Evolutionary conservation across 2,888 invertebrate genomes (phyloP).

Genomic region (Drosophila sordidula): DNA sequence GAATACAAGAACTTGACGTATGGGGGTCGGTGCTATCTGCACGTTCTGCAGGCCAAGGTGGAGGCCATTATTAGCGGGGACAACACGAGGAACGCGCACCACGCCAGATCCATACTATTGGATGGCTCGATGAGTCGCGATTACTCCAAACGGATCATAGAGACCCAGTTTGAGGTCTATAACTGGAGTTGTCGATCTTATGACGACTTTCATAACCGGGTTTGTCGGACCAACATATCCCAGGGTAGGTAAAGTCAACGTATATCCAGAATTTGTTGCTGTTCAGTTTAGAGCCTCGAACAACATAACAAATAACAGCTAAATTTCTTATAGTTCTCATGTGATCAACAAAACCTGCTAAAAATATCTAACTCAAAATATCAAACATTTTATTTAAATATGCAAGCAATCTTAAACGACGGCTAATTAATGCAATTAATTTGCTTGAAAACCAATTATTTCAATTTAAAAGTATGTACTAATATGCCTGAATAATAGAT

Average conservation of each 20-base stretch:
- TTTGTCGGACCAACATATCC: conserved; percentile 25
- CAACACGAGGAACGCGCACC: rapidly evolving
- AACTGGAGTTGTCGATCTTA: conserved; percentile 42
- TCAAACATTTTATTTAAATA: too few species aligned
- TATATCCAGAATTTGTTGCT: too few species aligned
- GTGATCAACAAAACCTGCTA: too few species aligned
- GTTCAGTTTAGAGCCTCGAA: too few species aligned
- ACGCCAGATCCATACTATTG: not conserved
- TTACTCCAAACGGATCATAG: conserved; percentile 18
- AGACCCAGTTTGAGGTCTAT: conserved; percentile 41
- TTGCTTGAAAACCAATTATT: too few species aligned
- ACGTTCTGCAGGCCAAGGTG: not conserved
- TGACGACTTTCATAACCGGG: conserved; percentile 15
- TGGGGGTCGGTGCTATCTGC: conserved; percentile 53
- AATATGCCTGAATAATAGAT: too few species aligned
- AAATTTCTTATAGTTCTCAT: too few species aligned
- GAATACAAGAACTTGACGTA: not conserved
- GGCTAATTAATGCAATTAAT: too few species aligned
- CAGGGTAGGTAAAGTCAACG: conserved; percentile 24
- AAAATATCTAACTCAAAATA: too few species aligned
- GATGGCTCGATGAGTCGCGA: conserved; percentile 59
- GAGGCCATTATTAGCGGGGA: conserved; percentile 58
- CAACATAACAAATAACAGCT: too few species aligned
- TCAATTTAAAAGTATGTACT: too few species aligned
- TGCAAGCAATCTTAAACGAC: too few species aligned